Conservation (phyloP, 2,888 invertebrate genomes). For the Elmis aenea region DNA sequence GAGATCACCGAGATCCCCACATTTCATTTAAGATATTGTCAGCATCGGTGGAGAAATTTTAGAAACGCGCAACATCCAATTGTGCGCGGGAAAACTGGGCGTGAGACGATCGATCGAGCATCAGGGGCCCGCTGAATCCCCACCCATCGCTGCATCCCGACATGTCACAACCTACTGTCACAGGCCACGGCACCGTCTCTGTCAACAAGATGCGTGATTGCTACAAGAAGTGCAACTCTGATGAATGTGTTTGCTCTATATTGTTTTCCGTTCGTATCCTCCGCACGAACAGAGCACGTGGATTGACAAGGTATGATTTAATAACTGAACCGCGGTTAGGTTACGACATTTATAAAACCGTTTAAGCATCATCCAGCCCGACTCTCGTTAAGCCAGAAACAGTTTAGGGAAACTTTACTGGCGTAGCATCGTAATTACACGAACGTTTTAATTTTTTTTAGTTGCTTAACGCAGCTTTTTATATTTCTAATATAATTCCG, state of each 20-base stretch:
- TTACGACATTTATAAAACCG: no score
- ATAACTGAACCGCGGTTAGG: no score
- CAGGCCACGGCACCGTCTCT: conserved; percentile 37
- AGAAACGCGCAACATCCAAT: conserved; percentile 31
- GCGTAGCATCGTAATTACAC: no score
- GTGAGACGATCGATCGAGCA: conserved; percentile 43
- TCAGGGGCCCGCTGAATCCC: conserved; percentile 38
- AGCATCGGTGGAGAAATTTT: conserved; percentile 19
- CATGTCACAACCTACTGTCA: conserved; percentile 41
- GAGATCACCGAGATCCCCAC: conserved; percentile 21
- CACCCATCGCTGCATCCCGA: conserved; percentile 37
- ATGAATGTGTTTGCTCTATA: conserved; percentile 16
- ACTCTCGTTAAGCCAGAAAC: no score
- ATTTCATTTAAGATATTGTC: conserved; percentile 28
- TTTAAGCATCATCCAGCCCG: no score
- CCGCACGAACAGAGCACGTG: conserved; percentile 13
- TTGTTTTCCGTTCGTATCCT: conserved; percentile 10
- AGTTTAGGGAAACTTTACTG: no score
- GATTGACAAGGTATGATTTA: conserved; percentile 14
- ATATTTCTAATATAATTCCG: no score
- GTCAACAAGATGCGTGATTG: conserved; percentile 43
- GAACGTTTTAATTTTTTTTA: no score
- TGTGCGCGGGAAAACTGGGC: conserved; percentile 44
- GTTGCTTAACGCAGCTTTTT: no score
- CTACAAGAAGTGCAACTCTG: conserved; percentile 28